Percentiles rank a stretch among this genome's conserved stretches.
Evolutionary conservation across 2,113 vertebrate species (phyloP).

Genomic region (Pelvicachromis taeniatus): DNA sequence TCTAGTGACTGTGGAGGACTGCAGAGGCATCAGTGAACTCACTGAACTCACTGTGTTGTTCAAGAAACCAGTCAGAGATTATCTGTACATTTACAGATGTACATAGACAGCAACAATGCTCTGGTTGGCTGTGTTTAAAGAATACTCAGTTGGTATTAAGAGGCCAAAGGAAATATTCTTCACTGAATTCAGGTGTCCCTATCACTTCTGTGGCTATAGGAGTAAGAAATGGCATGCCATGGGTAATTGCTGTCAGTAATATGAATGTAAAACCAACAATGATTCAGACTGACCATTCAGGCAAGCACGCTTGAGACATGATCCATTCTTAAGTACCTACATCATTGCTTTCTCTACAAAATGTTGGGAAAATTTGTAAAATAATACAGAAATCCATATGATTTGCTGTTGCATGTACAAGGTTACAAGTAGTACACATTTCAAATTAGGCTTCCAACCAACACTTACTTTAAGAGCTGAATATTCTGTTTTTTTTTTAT

Average conservation of each 20-base stretch:
- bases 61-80: background rate
- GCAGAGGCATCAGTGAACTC: background rate
- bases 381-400: too few relatives aligned
- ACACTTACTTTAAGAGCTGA: too few relatives aligned
- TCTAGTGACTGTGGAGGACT: background rate
- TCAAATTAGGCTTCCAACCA: too few relatives aligned
- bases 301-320: background rate
- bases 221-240: background rate
- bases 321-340: background rate
- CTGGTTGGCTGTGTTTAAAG: background rate
- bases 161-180: background rate
- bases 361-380: background rate
- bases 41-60: background rate
- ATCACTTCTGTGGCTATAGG: background rate
- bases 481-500: too few relatives aligned
- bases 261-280: background rate
- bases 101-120: background rate
- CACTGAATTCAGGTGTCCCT: background rate
- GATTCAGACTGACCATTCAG: background rate
- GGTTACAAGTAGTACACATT: too few relatives aligned
- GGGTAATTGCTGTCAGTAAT: background rate
- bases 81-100: background rate
- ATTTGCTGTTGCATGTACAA: too few relatives aligned
- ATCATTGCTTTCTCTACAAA: background rate
- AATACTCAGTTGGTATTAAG: background rate